Evolutionary conservation across 2,888 invertebrate genomes (phyloP).

Genomic region (Sinotaia quadrata): DNA sequence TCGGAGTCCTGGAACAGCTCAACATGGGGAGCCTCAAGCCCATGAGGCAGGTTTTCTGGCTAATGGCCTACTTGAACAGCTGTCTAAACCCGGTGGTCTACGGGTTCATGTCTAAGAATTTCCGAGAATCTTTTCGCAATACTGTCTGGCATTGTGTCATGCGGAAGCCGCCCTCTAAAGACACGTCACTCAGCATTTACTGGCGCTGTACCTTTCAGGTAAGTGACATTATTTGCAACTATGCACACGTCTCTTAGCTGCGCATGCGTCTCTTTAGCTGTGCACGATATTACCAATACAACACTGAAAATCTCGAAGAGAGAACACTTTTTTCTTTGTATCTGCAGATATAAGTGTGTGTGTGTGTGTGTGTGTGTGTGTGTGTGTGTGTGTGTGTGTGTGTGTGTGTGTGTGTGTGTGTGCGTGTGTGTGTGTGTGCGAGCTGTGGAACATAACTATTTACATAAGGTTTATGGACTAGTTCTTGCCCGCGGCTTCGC

Average conservation of each 20-base stretch:
- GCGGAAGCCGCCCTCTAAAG: constrained; percentile 18
- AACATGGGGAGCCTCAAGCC: constrained; percentile 76
- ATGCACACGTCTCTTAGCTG: too few relatives aligned
- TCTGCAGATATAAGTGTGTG: too few relatives aligned
- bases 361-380: constrained; percentile 7
- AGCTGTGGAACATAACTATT: too few relatives aligned
- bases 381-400: constrained; percentile 8
- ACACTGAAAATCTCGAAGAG: too few relatives aligned
- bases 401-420: constrained; percentile 9
- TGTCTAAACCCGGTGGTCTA: constrained; percentile 83
- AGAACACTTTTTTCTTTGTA: too few relatives aligned
- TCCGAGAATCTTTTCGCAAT: constrained; percentile 74
- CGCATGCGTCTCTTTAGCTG: too few relatives aligned
- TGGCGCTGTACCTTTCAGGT: constrained; percentile 32
- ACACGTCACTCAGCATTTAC: constrained; percentile 12
- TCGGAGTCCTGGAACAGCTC: constrained; percentile 74
- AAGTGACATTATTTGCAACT: too few relatives aligned
- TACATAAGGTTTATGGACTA: too few relatives aligned
- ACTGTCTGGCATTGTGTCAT: constrained; percentile 47
- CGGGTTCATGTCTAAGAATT: constrained; percentile 83
- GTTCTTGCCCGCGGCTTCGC: too few relatives aligned
- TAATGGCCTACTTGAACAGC: constrained; percentile 82
- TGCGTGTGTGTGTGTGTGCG: constrained; percentile 4
- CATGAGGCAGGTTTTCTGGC: constrained; percentile 77
- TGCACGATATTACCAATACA: too few relatives aligned